These are phyloP conservation scores for Ormyrus nitidulus DNA, from an alignment of 2,888 invertebrate species.

Conservation along the genomic window DNA sequence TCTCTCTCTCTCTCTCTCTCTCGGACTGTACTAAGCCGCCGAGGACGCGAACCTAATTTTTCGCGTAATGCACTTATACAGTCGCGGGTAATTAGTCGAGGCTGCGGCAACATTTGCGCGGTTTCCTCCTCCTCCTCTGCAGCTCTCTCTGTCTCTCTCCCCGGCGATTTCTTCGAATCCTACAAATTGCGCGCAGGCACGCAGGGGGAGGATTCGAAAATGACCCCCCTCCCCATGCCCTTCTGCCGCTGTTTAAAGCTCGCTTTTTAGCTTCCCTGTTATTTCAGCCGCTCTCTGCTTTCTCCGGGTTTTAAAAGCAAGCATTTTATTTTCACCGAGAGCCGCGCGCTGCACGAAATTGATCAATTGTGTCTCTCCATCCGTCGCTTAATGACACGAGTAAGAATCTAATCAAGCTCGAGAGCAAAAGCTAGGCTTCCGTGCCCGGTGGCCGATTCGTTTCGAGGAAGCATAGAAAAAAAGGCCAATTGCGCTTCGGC, in stretches of 20 bases:
- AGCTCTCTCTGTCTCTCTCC: not conserved
- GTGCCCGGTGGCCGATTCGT: slow-evolving; percentile 3
- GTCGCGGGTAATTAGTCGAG: slow-evolving; percentile 11
- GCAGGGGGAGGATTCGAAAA: no score
- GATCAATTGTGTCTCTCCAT: slow-evolving; percentile 40
- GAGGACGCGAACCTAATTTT: slow-evolving; percentile 34
- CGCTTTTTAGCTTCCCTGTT: no score
- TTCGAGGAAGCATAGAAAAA: slow-evolving; percentile 1
- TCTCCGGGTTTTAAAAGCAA: no score
- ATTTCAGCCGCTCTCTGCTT: no score
- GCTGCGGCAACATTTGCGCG: slow-evolving; percentile 33
- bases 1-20: not conserved
- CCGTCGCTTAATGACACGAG: slow-evolving; percentile 39
- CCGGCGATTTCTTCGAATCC: not conserved
- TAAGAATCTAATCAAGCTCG: slow-evolving; percentile 32
- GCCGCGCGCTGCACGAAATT: slow-evolving; percentile 19
- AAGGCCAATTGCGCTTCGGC: slow-evolving; percentile 7
- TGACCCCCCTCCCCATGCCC: no score
- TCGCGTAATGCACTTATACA: slow-evolving; percentile 37
- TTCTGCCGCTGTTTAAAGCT: no score
- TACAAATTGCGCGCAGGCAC: no score
- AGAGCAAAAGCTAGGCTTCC: slow-evolving; percentile 3
- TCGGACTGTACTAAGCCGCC: not conserved
- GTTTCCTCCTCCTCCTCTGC: slow-evolving; percentile 23
- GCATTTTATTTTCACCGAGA: not conserved